phyloP scores from a whole-genome alignment of 2,888 invertebrate species.

The Schizotus pectinicornis region DNA sequence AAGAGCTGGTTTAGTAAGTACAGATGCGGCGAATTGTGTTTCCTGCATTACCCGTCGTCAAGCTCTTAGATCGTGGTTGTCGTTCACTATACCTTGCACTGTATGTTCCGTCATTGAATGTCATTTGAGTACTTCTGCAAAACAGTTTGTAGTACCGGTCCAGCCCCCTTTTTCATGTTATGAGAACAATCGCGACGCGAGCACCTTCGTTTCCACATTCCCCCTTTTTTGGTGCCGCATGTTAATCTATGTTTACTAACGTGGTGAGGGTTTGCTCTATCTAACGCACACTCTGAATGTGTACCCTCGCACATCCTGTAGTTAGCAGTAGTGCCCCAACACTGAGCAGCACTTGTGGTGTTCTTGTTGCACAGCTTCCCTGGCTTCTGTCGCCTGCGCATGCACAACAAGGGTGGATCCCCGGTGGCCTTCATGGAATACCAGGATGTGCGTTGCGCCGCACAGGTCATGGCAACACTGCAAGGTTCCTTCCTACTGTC shows the following conservation, averaged over 20 bases:
- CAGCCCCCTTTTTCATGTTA: no score
- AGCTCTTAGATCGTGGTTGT: slow-evolving; percentile 25
- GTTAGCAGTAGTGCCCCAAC: slow-evolving; percentile 46
- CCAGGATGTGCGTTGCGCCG: slow-evolving; percentile 89
- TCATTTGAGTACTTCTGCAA: slow-evolving; percentile 22
- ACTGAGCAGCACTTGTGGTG: slow-evolving; percentile 56
- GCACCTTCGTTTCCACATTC: slow-evolving; percentile 43
- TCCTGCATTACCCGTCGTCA: background rate
- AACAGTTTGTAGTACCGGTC: background rate
- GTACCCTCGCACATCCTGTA: slow-evolving; percentile 31
- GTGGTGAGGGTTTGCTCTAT: slow-evolving; percentile 44
- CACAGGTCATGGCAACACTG: slow-evolving; percentile 89
- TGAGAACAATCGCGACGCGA: slow-evolving; percentile 34
- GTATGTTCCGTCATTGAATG: slow-evolving; percentile 34
- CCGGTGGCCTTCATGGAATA: slow-evolving; percentile 99
- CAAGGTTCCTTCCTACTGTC: slow-evolving; percentile 96
- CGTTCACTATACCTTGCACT: slow-evolving; percentile 52
- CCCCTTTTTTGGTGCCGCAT: slow-evolving; percentile 47
- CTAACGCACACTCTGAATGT: slow-evolving; percentile 41
- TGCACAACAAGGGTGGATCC: slow-evolving; percentile 87
- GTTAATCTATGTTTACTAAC: slow-evolving; percentile 38
- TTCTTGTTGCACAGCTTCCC: slow-evolving; percentile 85
- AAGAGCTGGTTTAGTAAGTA: slow-evolving; percentile 45
- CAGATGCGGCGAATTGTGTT: slow-evolving; percentile 15
- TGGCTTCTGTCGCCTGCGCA: slow-evolving; percentile 97